Percentiles rank a stretch among this genome's conserved stretches.
Conservation (phyloP, 1,140 invertebrate genomes). For the Pseudomyrmex flavicornis region DNA sequence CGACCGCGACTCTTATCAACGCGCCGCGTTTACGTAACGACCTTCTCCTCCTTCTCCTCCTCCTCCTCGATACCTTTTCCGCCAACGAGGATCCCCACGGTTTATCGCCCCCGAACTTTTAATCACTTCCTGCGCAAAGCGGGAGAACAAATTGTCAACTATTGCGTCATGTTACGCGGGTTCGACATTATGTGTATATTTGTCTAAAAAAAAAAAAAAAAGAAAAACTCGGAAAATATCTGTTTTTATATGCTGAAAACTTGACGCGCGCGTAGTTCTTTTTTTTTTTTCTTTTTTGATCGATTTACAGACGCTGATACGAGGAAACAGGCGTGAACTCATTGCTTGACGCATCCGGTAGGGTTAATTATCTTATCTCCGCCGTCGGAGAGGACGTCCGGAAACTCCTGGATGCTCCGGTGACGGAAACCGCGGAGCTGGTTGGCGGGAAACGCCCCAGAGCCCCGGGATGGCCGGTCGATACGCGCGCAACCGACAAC, state of each 20-base stretch:
- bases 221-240: too few relatives aligned
- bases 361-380: conserved; percentile 40
- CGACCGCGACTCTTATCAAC: not conserved
- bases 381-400: not conserved
- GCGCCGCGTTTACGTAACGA: conserved; percentile 28
- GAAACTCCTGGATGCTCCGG: conserved; percentile 4
- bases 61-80: not conserved
- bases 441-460: conserved; percentile 69
- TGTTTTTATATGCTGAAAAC: too few relatives aligned
- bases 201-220: too few relatives aligned
- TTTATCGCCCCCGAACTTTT: not conserved
- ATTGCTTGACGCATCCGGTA: too few relatives aligned
- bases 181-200: too few relatives aligned
- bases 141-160: not conserved
- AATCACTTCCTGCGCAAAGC: not conserved
- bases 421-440: conserved; percentile 27
- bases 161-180: too few relatives aligned
- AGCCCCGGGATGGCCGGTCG: conserved; percentile 63
- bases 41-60: too few relatives aligned
- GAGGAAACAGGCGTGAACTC: too few relatives aligned
- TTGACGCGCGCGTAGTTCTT: too few relatives aligned
- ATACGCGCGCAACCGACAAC: conserved; percentile 59
- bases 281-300: too few relatives aligned
- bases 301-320: too few relatives aligned
- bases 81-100: too few relatives aligned